Percentiles rank a stretch among this genome's conserved stretches.
Conservation (phyloP, 2,888 invertebrate species). For the Uloborus plumipes region DNA sequence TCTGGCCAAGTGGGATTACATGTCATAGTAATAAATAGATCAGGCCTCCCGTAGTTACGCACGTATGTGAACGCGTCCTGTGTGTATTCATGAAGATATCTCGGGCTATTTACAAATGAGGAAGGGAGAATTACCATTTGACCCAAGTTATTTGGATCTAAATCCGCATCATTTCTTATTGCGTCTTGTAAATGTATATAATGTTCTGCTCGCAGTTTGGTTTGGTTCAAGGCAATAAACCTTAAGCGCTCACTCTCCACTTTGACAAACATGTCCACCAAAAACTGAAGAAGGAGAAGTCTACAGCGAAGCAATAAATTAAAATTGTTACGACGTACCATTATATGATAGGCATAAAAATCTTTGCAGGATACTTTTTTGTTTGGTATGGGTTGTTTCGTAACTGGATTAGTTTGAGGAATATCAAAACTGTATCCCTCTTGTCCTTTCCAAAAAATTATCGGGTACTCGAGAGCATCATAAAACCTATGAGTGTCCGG, state of each 20-base stretch:
- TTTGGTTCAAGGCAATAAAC: too few relatives aligned
- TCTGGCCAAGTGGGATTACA: constrained; percentile 52
- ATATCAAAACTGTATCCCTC: not conserved
- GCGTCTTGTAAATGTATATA: too few relatives aligned
- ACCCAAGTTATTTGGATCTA: too few relatives aligned
- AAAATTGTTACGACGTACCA: not conserved
- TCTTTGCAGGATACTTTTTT: constrained; percentile 1
- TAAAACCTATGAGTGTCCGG: not conserved
- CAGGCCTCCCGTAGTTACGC: not conserved
- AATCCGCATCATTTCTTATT: too few relatives aligned
- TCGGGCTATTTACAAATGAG: not conserved
- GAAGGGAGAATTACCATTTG: not conserved
- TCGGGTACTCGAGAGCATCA: not conserved
- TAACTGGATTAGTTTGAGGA: too few relatives aligned
- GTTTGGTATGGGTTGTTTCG: not conserved
- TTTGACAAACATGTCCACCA: too few relatives aligned
- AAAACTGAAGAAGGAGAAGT: too few relatives aligned
- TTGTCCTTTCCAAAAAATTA: constrained; percentile 1
- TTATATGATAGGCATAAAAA: not conserved
- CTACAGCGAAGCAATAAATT: too few relatives aligned
- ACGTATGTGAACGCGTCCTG: constrained; percentile 1
- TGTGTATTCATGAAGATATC: constrained; percentile 4
- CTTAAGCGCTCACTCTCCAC: too few relatives aligned
- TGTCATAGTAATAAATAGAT: too few relatives aligned
- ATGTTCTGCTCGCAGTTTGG: too few relatives aligned